A percentile compares a stretch with the other conserved stretches of the same genome.
Conservation (phyloP, 2,888 invertebrate genomes). For the Disparrhopalites patrizii region DNA sequence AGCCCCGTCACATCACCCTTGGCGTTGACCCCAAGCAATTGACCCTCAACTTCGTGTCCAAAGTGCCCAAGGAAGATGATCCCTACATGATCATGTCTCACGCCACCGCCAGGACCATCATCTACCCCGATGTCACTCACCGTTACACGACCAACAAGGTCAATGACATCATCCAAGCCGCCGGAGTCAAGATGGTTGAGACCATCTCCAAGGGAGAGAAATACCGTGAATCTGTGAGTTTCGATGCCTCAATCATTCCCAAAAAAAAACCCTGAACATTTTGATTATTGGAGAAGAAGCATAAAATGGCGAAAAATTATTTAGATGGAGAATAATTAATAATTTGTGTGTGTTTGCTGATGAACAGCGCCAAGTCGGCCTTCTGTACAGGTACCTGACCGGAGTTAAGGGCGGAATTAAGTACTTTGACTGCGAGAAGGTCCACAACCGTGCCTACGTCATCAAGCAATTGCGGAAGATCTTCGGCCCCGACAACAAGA, state of each 20-base stretch:
- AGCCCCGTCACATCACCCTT: constrained; percentile 42
- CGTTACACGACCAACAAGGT: constrained; percentile 38
- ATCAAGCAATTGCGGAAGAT: constrained; percentile 42
- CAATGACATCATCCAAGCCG: constrained; percentile 37
- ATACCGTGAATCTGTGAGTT: constrained; percentile 35
- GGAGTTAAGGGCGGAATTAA: constrained; percentile 45
- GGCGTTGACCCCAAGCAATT: constrained; percentile 42
- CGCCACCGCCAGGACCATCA: constrained; percentile 39
- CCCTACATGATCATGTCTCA: constrained; percentile 42
- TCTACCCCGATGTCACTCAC: constrained; percentile 35
- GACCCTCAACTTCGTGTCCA: constrained; percentile 37
- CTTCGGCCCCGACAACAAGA: constrained; percentile 47
- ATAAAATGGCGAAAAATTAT: too few relatives aligned
- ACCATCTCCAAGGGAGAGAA: constrained; percentile 45
- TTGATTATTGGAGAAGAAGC: too few relatives aligned
- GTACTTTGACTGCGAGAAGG: constrained; percentile 47
- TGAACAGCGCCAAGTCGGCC: constrained; percentile 41
- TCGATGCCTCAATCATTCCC: too few relatives aligned
- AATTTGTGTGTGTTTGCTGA: background rate
- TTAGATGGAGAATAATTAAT: too few relatives aligned
- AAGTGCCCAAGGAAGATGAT: constrained; percentile 44
- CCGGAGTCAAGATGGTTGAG: constrained; percentile 36
- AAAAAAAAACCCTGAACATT: too few relatives aligned
- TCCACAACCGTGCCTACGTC: constrained; percentile 43
- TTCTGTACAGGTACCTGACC: constrained; percentile 42